Evolutionary conservation across 1,140 invertebrate genomes (phyloP).

Genomic region (Gyrodactylus bullatarudis): DNA sequence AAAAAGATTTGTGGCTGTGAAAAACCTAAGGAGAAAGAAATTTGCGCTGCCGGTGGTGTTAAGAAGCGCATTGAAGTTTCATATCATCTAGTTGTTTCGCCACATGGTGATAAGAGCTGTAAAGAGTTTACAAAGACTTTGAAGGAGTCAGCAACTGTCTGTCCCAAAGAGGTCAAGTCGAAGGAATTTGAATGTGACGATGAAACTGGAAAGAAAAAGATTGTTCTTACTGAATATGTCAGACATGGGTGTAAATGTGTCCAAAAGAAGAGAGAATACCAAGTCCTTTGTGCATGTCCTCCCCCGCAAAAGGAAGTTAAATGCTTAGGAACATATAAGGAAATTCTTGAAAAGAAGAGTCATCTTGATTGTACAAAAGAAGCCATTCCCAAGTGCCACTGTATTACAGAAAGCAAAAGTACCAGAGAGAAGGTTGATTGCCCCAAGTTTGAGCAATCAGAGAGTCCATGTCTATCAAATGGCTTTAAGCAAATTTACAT

Average conservation of each 20-base stretch:
- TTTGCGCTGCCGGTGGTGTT: not conserved
- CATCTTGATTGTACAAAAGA: not conserved
- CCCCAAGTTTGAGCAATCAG: not conserved
- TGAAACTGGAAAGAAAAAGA: not conserved
- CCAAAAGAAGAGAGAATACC: not conserved
- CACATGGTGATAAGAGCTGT: not conserved
- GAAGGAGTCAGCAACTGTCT: not conserved
- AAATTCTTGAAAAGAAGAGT: not conserved
- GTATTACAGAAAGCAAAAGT: not conserved
- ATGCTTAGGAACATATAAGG: not conserved
- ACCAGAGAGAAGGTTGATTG: not conserved
- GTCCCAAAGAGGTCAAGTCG: not conserved
- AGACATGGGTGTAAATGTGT: not conserved
- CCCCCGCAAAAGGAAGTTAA: not conserved
- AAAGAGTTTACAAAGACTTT: not conserved
- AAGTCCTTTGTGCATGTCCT: not conserved
- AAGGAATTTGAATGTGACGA: not conserved
- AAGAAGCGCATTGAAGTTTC: not conserved
- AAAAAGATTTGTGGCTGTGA: not conserved
- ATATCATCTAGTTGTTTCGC: not conserved
- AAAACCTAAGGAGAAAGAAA: not conserved
- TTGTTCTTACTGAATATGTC: not conserved
- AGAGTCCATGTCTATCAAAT: not conserved
- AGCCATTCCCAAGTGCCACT: not conserved
- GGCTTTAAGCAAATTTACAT: not conserved